These are phyloP conservation scores for Psittacula echo DNA, from an alignment of 2,797 vertebrate species.

Conservation along the genomic window DNA sequence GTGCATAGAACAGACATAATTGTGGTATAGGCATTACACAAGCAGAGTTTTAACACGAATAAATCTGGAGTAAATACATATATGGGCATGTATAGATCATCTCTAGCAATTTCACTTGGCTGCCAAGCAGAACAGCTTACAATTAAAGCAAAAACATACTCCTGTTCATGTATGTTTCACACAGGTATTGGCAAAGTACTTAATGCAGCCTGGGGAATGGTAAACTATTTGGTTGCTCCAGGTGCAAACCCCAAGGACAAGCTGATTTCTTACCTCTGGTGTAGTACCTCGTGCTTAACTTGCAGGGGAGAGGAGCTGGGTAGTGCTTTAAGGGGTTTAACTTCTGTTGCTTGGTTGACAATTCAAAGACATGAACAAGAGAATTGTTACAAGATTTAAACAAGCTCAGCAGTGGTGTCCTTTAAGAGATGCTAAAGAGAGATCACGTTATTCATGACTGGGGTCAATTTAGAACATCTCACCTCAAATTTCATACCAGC, in stretches of 20 bases:
- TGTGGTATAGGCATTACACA: background rate
- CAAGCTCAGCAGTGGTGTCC: conserved; percentile 4
- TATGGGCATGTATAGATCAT: background rate
- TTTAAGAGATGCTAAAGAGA: background rate
- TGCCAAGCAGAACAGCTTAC: background rate
- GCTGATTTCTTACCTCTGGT: background rate
- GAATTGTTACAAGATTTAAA: conserved; percentile 9
- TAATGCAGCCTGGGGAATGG: background rate
- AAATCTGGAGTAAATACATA: background rate
- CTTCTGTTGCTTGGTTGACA: conserved; percentile 15
- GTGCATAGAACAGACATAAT: background rate
- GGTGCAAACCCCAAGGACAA: background rate
- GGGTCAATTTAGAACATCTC: background rate
- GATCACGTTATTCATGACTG: background rate
- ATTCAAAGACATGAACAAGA: background rate
- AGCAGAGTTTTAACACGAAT: background rate
- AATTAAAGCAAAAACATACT: background rate
- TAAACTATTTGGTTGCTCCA: background rate
- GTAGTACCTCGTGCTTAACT: background rate
- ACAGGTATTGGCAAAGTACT: background rate
- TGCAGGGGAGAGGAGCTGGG: background rate
- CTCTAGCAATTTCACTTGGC: conserved; percentile 1
- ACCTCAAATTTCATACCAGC: background rate
- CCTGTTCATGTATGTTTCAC: conserved; percentile 22
- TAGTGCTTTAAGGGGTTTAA: conserved; percentile 10